phyloP scores from a whole-genome alignment of 2,888 invertebrate genomes.

The Ophraella communa region DNA sequence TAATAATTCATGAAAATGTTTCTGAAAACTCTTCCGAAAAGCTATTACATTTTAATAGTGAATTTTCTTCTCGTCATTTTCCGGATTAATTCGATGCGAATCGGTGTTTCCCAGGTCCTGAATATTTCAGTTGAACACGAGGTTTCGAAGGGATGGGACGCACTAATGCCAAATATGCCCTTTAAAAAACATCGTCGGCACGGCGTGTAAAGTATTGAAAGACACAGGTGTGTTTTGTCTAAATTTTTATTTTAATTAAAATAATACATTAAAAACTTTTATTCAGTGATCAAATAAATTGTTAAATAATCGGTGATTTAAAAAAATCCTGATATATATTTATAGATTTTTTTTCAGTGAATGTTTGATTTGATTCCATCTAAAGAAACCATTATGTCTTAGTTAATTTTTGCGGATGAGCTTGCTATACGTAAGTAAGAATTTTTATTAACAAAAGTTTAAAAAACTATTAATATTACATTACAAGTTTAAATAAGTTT shows the following conservation, averaged over 20 bases:
- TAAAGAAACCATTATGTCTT: background rate
- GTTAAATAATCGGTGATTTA: background rate
- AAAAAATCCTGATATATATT: background rate
- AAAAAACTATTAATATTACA: too few species aligned
- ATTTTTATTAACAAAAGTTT: too few species aligned
- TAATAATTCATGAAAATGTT: constrained; percentile 39
- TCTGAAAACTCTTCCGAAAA: constrained; percentile 37
- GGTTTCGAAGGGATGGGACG: constrained; percentile 26
- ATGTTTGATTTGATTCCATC: background rate
- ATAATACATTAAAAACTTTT: background rate
- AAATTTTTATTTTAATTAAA: background rate
- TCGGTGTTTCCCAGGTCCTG: constrained; percentile 39
- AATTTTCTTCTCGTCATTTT: constrained; percentile 36
- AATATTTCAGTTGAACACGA: constrained; percentile 36
- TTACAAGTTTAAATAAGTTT: too few species aligned
- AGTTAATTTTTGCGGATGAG: background rate
- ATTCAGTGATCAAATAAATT: too few species aligned
- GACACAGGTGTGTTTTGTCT: constrained; percentile 9
- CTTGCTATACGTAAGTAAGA: background rate
- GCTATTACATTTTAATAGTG: constrained; percentile 39
- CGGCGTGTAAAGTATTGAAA: background rate
- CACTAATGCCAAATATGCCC: constrained; percentile 17
- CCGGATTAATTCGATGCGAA: constrained; percentile 30
- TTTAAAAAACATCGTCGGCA: constrained; percentile 31
- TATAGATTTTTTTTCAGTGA: background rate